Evolutionary conservation across 2,888 invertebrate species (phyloP).

Genomic region (Ormyrus thymus): DNA sequence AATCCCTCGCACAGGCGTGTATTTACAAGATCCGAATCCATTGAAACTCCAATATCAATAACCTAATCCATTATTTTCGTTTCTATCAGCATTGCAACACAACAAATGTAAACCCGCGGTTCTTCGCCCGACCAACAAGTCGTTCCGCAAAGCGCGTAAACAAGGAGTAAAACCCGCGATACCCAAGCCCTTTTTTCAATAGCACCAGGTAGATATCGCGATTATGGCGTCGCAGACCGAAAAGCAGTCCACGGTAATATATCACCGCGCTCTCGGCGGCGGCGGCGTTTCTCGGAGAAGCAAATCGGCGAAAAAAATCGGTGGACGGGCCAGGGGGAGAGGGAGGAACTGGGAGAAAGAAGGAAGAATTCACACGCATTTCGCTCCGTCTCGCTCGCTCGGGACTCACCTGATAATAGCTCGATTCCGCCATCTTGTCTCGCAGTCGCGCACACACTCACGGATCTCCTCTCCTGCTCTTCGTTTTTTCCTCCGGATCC

Average conservation of each 20-base stretch:
- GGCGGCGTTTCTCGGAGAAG: slow-evolving; percentile 3
- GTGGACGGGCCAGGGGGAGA: background rate
- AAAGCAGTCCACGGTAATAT: no score
- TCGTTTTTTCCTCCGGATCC: background rate
- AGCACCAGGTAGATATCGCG: background rate
- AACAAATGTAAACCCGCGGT: no score
- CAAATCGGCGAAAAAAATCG: slow-evolving; percentile 3
- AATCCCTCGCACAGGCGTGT: no score
- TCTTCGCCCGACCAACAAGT: no score
- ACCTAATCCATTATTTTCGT: no score
- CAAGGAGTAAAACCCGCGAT: no score
- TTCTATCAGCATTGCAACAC: no score
- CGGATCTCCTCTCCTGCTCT: slow-evolving; percentile 16
- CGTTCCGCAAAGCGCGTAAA: no score
- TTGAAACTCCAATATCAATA: no score
- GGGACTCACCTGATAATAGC: slow-evolving; percentile 80
- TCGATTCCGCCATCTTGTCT: slow-evolving; percentile 81
- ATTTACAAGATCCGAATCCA: no score
- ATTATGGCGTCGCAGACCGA: slow-evolving; percentile 18
- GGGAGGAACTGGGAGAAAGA: background rate
- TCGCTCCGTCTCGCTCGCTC: slow-evolving; percentile 39
- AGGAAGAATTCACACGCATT: slow-evolving; percentile 31
- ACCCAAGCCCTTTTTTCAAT: no score
- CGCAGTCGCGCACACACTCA: slow-evolving; percentile 44
- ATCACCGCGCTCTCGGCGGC: background rate